Base-by-base conservation (phyloP, 1,140 invertebrate genomes). In the Ceratina australensis region DNA sequence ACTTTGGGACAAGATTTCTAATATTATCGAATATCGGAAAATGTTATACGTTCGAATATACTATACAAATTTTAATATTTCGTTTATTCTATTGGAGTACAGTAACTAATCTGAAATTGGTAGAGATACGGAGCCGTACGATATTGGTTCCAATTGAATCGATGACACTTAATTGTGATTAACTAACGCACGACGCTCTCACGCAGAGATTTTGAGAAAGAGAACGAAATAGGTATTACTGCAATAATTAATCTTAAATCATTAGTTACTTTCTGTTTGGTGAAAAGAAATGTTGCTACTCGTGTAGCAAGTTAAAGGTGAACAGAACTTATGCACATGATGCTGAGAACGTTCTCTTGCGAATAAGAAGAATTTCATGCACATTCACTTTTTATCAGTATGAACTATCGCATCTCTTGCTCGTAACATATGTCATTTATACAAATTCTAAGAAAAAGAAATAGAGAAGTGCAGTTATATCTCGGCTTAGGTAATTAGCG, bases 81-180 rank as follows among this genome's bases (percentile, higher is more conserved):
- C 20, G 20, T 8, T 42, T 16, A 50, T 56, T 22, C 18, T n/a
- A 57, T 26, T 5, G 4, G 2, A 24, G 13, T 52, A 47, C 69
- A 57, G 61, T 57, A 50, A 57, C 56, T 79, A 76, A 83, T 80
- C 28, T 47, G 71, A 83, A 73, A 73, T 56, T 18, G 60, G 33
- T 57, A 63, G 33, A 20, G n/a, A n/a, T 1, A 16, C 63, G 56
- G 56, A 52, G 22, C 61, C 22, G 18, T 33, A 2, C 33, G 42
- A 85, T 78, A 89, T 89, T 89, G 86, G 56, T 71, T 76, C 80
- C 89, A 89, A 89, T 89, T 89, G 88, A 65, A 79, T 88, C 84
- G 87, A 89, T 87, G 73, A 87, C 66, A 54, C 22, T 61, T 68
- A 87, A 84, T 81, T 74, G 76, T 64, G 73, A 77, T 84, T 78